Conservation (phyloP, 2,797 vertebrate species). For the Trematomus bernacchii region DNA sequence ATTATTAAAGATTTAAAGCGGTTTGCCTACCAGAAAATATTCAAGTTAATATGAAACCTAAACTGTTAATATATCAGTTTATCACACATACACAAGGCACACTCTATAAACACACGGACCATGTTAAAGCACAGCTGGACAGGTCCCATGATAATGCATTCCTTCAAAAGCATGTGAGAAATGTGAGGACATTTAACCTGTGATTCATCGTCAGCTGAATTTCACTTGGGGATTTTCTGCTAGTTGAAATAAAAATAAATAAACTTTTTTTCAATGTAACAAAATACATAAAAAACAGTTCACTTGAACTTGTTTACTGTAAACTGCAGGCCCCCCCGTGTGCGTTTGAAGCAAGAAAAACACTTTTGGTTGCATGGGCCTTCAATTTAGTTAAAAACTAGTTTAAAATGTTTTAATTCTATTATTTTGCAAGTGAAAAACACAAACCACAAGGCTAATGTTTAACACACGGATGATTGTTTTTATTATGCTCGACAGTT, state of each 20-base stretch:
- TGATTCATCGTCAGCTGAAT: too few relatives aligned
- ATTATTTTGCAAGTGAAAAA: not conserved
- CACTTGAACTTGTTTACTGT: not conserved
- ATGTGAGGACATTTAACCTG: not conserved
- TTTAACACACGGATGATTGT: not conserved
- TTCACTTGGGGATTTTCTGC: not conserved
- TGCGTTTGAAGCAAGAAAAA: not conserved
- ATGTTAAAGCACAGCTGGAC: not conserved
- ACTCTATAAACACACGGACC: not conserved
- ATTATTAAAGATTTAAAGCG: too few relatives aligned
- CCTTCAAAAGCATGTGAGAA: not conserved
- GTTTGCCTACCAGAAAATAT: not conserved
- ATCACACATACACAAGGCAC: not conserved
- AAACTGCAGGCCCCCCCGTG: not conserved
- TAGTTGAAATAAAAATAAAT: not conserved
- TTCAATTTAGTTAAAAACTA: not conserved
- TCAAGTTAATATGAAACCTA: not conserved
- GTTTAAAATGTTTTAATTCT: not conserved
- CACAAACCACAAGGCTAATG: not conserved
- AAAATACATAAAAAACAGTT: not conserved
- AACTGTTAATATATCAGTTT: not conserved
- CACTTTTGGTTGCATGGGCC: not conserved
- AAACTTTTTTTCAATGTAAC: not conserved
- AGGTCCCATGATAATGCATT: not conserved
- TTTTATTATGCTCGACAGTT: slow-evolving; percentile 29